A percentile compares a stretch with the other conserved stretches of the same genome.
These are phyloP conservation scores for Mnemiopsis leidyi DNA, from an alignment of 37 sponge, comb jelly and placozoan species.

Conservation along the genomic window DNA sequence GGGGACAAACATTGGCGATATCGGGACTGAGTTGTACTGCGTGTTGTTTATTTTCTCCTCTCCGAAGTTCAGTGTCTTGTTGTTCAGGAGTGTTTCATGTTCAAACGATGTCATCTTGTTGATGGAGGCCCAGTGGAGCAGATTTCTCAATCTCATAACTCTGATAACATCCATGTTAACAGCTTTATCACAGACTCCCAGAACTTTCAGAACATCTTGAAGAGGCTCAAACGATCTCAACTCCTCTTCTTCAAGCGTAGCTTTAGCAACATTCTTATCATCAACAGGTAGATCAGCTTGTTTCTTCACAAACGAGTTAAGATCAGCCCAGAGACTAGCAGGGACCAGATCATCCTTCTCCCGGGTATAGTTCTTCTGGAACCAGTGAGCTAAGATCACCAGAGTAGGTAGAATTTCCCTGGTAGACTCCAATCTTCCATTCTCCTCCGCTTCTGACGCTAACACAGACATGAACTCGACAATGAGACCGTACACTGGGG, in stretches of 20 bases:
- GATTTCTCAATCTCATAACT: constrained; percentile 43
- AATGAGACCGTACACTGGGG: constrained; percentile 48
- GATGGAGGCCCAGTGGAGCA: constrained; percentile 60
- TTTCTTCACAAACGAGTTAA: constrained; percentile 28
- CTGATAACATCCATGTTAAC: constrained; percentile 9
- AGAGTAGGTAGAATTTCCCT: constrained; percentile 47
- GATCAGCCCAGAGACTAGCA: constrained; percentile 60
- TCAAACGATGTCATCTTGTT: constrained; percentile 56
- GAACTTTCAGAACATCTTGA: constrained; percentile 34
- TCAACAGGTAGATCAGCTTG: background rate
- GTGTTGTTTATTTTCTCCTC: constrained; percentile 31
- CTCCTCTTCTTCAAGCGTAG: constrained; percentile 38
- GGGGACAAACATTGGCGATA: constrained; percentile 53
- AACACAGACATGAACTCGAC: constrained; percentile 65
- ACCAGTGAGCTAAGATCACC: constrained; percentile 46
- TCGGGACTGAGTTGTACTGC: constrained; percentile 29
- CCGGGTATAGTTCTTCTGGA: constrained; percentile 12
- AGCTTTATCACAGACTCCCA: background rate
- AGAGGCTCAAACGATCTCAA: constrained; percentile 55
- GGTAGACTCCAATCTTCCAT: background rate
- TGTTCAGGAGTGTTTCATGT: background rate
- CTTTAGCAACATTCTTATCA: constrained; percentile 49
- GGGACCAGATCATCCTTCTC: constrained; percentile 61
- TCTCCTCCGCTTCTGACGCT: constrained; percentile 51
- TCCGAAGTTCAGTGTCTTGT: background rate